Percentiles rank a stretch among this genome's conserved stretches.
These are phyloP conservation scores for Hirundichthys speculiger DNA, from an alignment of 2,113 vertebrate species.

Conservation along the genomic window DNA sequence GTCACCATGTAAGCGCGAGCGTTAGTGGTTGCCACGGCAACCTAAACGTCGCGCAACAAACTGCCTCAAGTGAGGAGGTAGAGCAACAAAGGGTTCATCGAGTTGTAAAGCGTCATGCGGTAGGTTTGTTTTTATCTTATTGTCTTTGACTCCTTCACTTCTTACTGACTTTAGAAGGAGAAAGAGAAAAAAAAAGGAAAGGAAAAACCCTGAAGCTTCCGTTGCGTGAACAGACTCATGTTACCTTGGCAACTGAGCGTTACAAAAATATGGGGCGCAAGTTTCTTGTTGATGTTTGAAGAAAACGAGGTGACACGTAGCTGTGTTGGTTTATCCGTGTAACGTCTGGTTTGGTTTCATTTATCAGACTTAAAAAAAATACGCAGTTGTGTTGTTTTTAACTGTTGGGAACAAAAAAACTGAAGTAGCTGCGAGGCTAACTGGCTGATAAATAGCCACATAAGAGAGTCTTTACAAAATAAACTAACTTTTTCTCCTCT, in stretches of 20 bases:
- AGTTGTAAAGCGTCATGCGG: neutral
- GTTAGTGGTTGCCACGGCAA: conserved; percentile 62
- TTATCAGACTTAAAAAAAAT: too few relatives aligned
- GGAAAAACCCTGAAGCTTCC: neutral
- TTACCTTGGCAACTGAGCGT: conserved; percentile 49
- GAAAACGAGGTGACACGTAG: too few relatives aligned
- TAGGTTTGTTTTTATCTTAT: neutral
- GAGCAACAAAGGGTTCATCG: neutral
- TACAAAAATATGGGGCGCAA: conserved; percentile 45
- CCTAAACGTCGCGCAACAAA: conserved; percentile 27
- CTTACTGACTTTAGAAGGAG: neutral
- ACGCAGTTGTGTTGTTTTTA: too few relatives aligned
- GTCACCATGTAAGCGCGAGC: conserved; percentile 2
- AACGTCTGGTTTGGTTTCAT: too few relatives aligned
- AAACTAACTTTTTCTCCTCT: too few relatives aligned
- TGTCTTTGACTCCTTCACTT: neutral
- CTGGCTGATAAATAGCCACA: too few relatives aligned
- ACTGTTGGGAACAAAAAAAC: too few relatives aligned
- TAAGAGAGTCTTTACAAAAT: too few relatives aligned
- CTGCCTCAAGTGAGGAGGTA: neutral
- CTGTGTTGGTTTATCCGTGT: too few relatives aligned
- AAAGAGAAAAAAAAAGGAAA: neutral
- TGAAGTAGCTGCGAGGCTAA: too few relatives aligned
- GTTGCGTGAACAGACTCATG: conserved; percentile 21
- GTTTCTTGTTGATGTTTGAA: conserved; percentile 18